phyloP scores from a whole-genome alignment of 2,113 vertebrate genomes.

The Orthonyx spaldingii region DNA sequence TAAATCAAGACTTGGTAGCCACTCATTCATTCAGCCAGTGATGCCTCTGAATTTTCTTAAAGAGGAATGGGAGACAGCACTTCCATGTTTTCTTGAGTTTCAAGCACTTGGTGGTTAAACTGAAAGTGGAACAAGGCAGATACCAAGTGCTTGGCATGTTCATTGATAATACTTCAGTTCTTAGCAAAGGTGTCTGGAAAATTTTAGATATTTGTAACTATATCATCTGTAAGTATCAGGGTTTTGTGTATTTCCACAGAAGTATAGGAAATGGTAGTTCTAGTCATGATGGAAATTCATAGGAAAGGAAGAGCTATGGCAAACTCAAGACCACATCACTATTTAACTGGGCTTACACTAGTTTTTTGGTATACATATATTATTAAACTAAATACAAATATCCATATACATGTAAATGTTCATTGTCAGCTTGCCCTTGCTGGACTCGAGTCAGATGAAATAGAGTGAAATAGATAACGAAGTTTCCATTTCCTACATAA shows the following conservation, averaged over 20 bases:
- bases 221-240: neutral
- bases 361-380: neutral
- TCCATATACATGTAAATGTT: neutral
- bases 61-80: neutral
- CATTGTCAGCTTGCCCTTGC: neutral
- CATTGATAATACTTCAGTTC: neutral
- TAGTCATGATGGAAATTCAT: neutral
- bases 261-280: neutral
- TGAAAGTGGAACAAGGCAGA: neutral
- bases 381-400: neutral
- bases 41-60: neutral
- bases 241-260: neutral
- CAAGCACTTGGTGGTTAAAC: neutral
- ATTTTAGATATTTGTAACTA: neutral
- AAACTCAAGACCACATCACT: neutral
- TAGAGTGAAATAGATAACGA: neutral
- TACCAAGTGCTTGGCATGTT: accelerated
- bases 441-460: neutral
- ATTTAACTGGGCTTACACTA: neutral
- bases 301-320: neutral
- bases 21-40: neutral
- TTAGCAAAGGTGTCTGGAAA: neutral
- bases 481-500: neutral
- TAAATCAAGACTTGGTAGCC: neutral
- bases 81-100: neutral